Conservation (phyloP, 2,113 vertebrate genomes). For the Cygnus atratus region DNA sequence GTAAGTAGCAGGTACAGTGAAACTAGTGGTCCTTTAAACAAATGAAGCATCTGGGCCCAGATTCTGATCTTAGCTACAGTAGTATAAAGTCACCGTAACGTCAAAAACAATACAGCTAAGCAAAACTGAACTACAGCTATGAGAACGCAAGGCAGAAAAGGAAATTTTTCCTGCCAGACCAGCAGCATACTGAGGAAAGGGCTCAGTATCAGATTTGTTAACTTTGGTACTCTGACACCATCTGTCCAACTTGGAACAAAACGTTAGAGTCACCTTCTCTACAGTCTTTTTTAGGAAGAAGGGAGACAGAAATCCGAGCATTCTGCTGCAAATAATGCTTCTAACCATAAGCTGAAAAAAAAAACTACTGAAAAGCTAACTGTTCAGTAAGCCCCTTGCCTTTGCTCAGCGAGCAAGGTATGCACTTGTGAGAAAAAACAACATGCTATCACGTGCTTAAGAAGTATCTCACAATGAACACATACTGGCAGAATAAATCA, state of each 20-base stretch:
- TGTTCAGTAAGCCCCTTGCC: background rate
- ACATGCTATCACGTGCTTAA: background rate
- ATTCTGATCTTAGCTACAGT: background rate
- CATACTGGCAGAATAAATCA: background rate
- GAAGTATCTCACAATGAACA: background rate
- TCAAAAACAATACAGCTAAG: background rate
- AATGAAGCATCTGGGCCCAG: background rate
- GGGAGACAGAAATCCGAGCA: background rate
- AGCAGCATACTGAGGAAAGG: background rate
- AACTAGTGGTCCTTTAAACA: background rate
- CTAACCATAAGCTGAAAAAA: background rate
- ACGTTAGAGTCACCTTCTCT: background rate
- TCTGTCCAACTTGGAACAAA: background rate
- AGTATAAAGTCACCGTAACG: background rate
- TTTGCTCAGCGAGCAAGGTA: accelerated
- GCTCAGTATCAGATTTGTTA: background rate
- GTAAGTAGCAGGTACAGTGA: background rate
- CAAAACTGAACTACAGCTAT: background rate
- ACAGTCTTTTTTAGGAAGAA: background rate
- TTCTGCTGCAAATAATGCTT: background rate
- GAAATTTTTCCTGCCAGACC: background rate
- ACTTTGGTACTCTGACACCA: background rate
- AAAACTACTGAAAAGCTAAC: background rate
- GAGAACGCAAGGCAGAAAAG: background rate
- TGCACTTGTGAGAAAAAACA: background rate